Evolutionary conservation across 1,140 invertebrate genomes (phyloP), one percentile per base, ranked within the genome.

Genomic region (Neotoxoptera formosana): DNA sequence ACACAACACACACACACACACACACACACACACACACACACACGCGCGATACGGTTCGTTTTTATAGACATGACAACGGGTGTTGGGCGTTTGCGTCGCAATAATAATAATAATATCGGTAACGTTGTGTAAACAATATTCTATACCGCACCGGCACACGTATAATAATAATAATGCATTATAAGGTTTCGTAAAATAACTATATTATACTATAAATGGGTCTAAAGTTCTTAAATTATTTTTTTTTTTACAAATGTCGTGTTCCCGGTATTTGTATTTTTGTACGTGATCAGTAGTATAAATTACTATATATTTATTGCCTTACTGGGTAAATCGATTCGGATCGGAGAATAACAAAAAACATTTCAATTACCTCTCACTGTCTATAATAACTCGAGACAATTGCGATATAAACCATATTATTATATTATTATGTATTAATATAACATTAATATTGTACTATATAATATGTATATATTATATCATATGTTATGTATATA

Each of bases 61-160:
- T 67, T 45, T 60, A 47, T 76, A 83, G 7, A 34, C 45, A 91
- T 81, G 90, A 91, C 90, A 81, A 91, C 90, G 45, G 90, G 45
- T 81, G 67, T 81, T 89, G 48, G 48, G 30, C 47, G 86, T 89
- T 34, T 11, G 84, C 45, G 45, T 87, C 25, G 2, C n/a, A 87
- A 87, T 87, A 84, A 76, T 76, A 76, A 86, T 86, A 41, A 76
- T 76, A 76, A 86, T 86, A 41, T 41, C 41, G 41, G 83, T 86
- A 86, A 47, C 41, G 84, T 87, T 45, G 56, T 91, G 90, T 91
- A 91, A 91, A 91, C 84, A 87, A 45, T 87, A 76, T 76, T 76
- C n/a, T n/a, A 76, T 76, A 67, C 48, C 0, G 14, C 20, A 51
- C 60, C n/a, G n/a, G 60, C 60, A 76, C 60, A 34, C 30, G n/a